Percentiles rank a stretch among this genome's conserved stretches.
Conservation (phyloP, 2,113 vertebrate genomes). For the human region DNA sequence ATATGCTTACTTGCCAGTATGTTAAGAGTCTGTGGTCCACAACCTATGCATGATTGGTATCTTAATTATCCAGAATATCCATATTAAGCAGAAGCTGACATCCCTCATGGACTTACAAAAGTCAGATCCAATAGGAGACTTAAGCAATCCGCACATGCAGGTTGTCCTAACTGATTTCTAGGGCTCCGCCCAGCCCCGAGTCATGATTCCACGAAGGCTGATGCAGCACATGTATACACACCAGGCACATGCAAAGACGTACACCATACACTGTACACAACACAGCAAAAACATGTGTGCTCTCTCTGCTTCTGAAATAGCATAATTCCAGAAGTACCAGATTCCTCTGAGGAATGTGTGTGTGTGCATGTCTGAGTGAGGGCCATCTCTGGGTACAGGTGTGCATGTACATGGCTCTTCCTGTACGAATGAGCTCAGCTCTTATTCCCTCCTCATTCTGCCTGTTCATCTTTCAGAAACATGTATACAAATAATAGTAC, state of each 20-base stretch:
- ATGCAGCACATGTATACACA: no score
- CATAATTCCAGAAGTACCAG: neutral
- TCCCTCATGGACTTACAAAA: neutral
- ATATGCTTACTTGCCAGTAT: neutral
- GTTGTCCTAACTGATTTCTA: neutral
- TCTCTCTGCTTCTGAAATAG: neutral
- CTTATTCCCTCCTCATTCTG: neutral
- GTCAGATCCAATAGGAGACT: neutral
- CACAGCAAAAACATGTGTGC: neutral
- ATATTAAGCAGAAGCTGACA: neutral
- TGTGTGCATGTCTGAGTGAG: rapidly evolving
- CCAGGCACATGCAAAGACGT: neutral
- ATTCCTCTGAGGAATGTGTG: neutral
- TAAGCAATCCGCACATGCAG: neutral
- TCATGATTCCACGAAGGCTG: neutral
- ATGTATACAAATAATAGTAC: neutral
- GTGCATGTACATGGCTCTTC: neutral
- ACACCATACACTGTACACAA: neutral
- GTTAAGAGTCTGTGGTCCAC: neutral
- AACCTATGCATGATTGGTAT: neutral
- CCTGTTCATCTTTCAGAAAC: neutral
- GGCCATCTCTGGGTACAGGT: neutral
- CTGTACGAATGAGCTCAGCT: neutral
- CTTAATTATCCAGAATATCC: neutral
- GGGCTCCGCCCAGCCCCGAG: neutral